Conservation (phyloP, 2,113 vertebrate genomes). For the Helogale parvula region DNA sequence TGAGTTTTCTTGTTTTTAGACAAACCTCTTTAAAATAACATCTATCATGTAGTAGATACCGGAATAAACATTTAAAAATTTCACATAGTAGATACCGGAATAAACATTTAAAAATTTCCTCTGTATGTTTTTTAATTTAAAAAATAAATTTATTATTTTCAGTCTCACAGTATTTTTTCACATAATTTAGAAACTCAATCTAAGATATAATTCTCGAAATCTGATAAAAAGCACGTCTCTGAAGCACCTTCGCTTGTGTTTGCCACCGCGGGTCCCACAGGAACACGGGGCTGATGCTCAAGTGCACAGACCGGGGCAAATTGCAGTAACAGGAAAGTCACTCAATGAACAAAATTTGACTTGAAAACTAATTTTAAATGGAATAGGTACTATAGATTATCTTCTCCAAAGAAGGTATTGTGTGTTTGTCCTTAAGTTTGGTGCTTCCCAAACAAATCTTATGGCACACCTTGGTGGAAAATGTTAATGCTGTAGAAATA, state of each 20-base stretch:
- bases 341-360: background rate
- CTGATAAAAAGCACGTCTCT: background rate
- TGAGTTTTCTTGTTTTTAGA: constrained; percentile 34
- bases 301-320: background rate
- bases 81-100: background rate
- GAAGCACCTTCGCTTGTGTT: background rate
- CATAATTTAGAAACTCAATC: background rate
- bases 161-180: background rate
- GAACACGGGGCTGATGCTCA: background rate
- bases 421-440: background rate
- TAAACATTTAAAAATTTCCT: constrained; percentile 12
- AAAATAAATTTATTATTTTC: constrained; percentile 13
- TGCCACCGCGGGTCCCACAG: background rate
- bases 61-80: constrained; percentile 14
- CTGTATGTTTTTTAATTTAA: background rate
- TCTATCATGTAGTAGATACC: background rate
- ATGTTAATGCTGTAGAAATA: background rate
- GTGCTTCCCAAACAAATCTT: background rate
- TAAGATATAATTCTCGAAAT: background rate
- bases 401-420: background rate
- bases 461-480: background rate
- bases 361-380: background rate
- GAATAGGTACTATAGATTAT: background rate
- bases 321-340: background rate
- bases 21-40: constrained; percentile 48